phyloP scores from a whole-genome alignment of 2,113 vertebrate genomes.

The Channa argus region DNA sequence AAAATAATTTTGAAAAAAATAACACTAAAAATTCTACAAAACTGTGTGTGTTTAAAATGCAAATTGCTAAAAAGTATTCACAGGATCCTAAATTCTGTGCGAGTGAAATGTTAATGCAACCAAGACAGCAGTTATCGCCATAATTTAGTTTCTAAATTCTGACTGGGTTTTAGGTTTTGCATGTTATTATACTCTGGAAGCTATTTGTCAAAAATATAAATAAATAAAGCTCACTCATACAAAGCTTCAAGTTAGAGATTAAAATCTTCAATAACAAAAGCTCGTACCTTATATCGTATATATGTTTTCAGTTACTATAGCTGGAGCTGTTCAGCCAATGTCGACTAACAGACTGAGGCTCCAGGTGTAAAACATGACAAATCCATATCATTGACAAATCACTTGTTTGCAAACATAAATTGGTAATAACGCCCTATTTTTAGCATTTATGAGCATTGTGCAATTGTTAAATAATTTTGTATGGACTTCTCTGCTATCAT shows the following conservation, averaged over 20 bases:
- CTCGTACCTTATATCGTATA: neutral
- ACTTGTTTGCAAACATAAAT: neutral
- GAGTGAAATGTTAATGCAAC: conserved; percentile 26
- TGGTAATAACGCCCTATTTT: too few species aligned
- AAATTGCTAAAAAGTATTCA: conserved; percentile 35
- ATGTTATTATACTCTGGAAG: conserved; percentile 27
- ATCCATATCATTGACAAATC: neutral
- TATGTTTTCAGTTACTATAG: neutral
- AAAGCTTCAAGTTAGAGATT: conserved; percentile 10
- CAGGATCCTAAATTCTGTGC: conserved; percentile 14
- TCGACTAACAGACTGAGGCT: neutral
- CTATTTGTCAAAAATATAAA: conserved; percentile 1
- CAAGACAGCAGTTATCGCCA: conserved; percentile 10
- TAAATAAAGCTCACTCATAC: neutral
- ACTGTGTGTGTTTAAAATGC: conserved; percentile 53
- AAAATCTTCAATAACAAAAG: neutral
- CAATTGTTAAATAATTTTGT: too few species aligned
- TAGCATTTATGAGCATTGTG: too few species aligned
- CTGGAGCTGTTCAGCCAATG: neutral
- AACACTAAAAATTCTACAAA: conserved; percentile 38
- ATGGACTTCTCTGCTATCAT: too few species aligned
- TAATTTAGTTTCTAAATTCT: conserved; percentile 21
- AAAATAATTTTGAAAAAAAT: conserved; percentile 38
- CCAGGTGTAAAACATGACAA: neutral
- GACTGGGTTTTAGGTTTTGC: conserved; percentile 21